phyloP scores from a whole-genome alignment of 2,797 vertebrate species.

The Sphenodon punctatus region DNA sequence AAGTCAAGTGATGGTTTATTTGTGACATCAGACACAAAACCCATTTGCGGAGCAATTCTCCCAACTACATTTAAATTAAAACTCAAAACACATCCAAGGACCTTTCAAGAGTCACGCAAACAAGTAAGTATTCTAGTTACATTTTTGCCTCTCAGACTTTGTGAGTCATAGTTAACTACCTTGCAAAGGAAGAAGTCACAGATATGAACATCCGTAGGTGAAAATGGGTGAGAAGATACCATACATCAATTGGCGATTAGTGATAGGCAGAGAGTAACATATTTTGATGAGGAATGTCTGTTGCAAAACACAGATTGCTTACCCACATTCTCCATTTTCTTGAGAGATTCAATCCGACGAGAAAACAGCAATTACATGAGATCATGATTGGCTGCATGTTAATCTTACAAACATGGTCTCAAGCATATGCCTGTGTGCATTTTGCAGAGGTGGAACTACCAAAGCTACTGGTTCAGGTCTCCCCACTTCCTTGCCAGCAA shows the following conservation, averaged over 20 bases:
- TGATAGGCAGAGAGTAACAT: background rate
- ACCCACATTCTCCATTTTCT: too few relatives aligned
- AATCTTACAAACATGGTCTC: too few relatives aligned
- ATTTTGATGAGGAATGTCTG: background rate
- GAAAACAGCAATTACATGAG: too few relatives aligned
- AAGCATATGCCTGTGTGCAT: too few relatives aligned
- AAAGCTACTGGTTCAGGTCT: too few relatives aligned
- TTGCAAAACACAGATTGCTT: background rate
- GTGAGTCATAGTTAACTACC: constrained; percentile 17
- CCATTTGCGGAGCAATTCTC: background rate
- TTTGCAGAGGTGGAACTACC: too few relatives aligned
- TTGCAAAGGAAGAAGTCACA: background rate
- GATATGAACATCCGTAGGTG: background rate
- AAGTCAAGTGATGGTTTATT: background rate
- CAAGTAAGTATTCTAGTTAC: background rate
- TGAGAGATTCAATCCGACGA: too few relatives aligned
- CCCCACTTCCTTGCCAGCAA: too few relatives aligned
- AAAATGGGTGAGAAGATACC: background rate
- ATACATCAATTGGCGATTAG: background rate
- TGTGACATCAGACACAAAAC: background rate
- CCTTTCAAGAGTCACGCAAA: background rate
- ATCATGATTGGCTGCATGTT: too few relatives aligned
- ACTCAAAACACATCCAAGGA: background rate
- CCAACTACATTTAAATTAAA: constrained; percentile 6
- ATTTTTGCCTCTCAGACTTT: background rate